Conservation (phyloP, 2,797 vertebrate species). For the Gymnothorax javanicus region DNA sequence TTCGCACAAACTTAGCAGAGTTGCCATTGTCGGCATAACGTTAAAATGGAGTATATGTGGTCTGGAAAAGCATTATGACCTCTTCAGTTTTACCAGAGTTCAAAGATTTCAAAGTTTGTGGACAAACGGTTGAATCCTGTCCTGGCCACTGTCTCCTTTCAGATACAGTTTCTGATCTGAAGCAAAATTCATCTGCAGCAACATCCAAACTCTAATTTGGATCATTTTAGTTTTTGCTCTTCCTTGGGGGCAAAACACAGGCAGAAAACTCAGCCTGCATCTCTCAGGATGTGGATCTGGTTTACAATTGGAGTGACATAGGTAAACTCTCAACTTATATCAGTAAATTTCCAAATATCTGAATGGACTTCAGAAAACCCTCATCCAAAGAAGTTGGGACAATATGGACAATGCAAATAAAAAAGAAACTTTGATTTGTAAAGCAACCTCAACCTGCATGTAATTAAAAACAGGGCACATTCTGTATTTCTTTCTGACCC, state of each 20-base stretch:
- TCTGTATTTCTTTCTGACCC: no score
- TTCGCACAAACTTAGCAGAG: slow-evolving; percentile 1
- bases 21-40: not conserved
- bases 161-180: not conserved
- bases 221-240: not conserved
- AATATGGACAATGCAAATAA: no score
- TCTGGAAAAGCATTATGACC: no score
- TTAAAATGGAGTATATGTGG: no score
- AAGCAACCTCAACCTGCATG: no score
- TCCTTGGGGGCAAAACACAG: not conserved
- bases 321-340: not conserved
- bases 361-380: not conserved
- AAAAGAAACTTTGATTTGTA: no score
- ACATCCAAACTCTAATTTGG: not conserved
- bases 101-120: no score
- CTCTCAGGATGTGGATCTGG: not conserved
- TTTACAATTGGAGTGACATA: not conserved
- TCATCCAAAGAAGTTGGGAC: no score
- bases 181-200: not conserved
- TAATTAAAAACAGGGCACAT: no score
- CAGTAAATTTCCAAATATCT: not conserved
- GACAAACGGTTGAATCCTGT: not conserved
- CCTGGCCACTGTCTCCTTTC: not conserved
- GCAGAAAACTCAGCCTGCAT: not conserved
- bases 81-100: no score